Base-by-base conservation (phyloP, 2,113 vertebrate species). In the Paedocypris sp. region DNA sequence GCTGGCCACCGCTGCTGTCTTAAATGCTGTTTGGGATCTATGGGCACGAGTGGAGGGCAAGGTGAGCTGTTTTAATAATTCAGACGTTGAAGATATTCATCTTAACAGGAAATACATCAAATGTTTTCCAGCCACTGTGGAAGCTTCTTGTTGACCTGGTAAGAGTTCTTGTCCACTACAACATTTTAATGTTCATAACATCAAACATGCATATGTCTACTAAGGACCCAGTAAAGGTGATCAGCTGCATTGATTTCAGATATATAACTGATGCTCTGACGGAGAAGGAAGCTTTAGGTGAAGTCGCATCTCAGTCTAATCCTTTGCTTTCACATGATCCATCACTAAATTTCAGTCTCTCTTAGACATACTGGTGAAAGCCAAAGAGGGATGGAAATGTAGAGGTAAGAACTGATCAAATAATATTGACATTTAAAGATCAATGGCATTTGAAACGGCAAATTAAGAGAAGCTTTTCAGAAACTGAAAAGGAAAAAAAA, bases 161-260 rank as follows among this genome's bases (percentile, higher is more conserved):
- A 82, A 87, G 85, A 79, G 62, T 20, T 11, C 3, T 6, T 2
- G 36, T 11, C 23, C n/a, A n/a, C n/a, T n/a, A n/a, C n/a, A n/a
- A n/a, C n/a, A n/a, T n/a, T n/a, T n/a, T n/a, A n/a, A n/a, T n/a
- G n/a, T n/a, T n/a, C n/a, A n/a, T n/a, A n/a, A n/a, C n/a, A n/a
- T n/a, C n/a, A n/a, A n/a, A n/a, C n/a, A n/a, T n/a, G n/a, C n/a
- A n/a, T n/a, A n/a, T n/a, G n/a, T 54, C 70, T 8, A 16, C 62
- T 47, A 67, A 89, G 87, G 82, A 83, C 33, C 80, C 86, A 4
- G 72, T 73, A 64, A 69, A 58, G 63, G 74, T 90, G 15, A 52
- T 87, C 16, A 88, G 82, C 22, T 91, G 85, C 73, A 81, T 89
- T 12, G 85, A 92, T 79, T 91, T 90, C 73, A 83, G 86, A 72